phyloP scores from a whole-genome alignment of 1,140 invertebrate genomes.

The Zaprionus taronus region DNA sequence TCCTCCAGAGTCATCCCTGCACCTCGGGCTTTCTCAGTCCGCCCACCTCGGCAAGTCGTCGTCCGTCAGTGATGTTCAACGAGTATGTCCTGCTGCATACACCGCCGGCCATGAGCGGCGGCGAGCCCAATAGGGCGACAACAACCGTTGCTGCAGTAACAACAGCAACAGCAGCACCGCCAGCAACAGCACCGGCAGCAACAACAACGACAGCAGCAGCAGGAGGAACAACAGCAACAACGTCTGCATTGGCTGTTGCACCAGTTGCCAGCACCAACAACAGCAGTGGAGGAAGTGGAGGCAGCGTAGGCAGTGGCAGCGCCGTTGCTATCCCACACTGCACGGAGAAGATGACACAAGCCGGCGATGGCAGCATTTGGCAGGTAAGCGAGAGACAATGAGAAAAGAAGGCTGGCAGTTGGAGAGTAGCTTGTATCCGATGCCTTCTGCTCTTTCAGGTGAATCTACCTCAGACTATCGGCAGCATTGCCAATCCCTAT shows the following conservation, averaged over 20 bases:
- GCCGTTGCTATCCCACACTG: conserved; percentile 85
- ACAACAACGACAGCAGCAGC: conserved; percentile 2
- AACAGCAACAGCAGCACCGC: background rate
- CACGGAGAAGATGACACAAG: conserved; percentile 95
- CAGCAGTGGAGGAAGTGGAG: conserved; percentile 2
- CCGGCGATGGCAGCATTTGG: conserved; percentile 90
- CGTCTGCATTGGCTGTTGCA: background rate
- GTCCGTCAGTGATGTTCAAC: conserved; percentile 95
- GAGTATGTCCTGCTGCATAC: conserved; percentile 92
- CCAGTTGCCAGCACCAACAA: conserved; percentile 9
- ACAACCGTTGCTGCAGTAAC: conserved; percentile 19
- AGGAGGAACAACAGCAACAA: background rate
- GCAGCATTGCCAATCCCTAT: conserved; percentile 79
- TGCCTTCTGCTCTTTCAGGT: conserved; percentile 50
- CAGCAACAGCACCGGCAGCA: conserved; percentile 28
- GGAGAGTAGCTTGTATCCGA: background rate
- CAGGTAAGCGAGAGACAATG: conserved; percentile 71
- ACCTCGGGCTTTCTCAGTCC: conserved; percentile 85
- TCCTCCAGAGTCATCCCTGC: conserved; percentile 75
- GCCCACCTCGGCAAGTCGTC: conserved; percentile 87
- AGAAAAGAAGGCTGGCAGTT: too few species aligned
- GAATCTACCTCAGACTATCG: conserved; percentile 79
- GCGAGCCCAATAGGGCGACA: conserved; percentile 23
- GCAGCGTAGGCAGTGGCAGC: conserved; percentile 3
- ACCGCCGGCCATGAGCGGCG: conserved; percentile 84